These are phyloP conservation scores for Lamprotornis superbus DNA, from an alignment of 2,113 vertebrate genomes.

Conservation along the genomic window DNA sequence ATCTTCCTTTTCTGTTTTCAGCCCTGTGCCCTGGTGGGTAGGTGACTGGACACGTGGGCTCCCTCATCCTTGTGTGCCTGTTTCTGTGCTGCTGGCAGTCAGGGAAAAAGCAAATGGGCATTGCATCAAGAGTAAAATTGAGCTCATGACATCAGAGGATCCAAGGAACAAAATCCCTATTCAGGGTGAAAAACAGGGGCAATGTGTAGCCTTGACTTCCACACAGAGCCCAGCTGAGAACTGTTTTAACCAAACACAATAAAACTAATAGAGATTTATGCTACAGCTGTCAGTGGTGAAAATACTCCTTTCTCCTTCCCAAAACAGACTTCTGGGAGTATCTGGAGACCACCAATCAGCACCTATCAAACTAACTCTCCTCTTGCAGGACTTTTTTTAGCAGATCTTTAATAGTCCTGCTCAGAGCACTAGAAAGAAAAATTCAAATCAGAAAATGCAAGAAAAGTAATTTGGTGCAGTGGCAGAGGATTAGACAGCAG, in stretches of 20 bases:
- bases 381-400: background rate
- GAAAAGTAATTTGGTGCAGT: background rate
- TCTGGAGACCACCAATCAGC: background rate
- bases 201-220: background rate
- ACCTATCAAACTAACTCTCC: background rate
- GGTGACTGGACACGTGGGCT: background rate
- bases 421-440: background rate
- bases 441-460: background rate
- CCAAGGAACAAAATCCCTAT: background rate
- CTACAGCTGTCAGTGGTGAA: background rate
- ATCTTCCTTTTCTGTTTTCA: background rate
- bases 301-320: background rate
- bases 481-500: background rate
- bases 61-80: background rate
- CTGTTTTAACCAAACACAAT: background rate
- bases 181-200: slow-evolving; percentile 13
- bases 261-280: background rate
- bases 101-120: background rate
- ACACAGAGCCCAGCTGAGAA: background rate
- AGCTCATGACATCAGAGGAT: background rate
- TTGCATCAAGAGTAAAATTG: background rate
- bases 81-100: background rate
- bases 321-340: background rate
- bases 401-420: background rate
- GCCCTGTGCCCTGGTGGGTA: background rate